phyloP scores from a whole-genome alignment of 2,113 vertebrate genomes.

The Rhabdornis inornatus region DNA sequence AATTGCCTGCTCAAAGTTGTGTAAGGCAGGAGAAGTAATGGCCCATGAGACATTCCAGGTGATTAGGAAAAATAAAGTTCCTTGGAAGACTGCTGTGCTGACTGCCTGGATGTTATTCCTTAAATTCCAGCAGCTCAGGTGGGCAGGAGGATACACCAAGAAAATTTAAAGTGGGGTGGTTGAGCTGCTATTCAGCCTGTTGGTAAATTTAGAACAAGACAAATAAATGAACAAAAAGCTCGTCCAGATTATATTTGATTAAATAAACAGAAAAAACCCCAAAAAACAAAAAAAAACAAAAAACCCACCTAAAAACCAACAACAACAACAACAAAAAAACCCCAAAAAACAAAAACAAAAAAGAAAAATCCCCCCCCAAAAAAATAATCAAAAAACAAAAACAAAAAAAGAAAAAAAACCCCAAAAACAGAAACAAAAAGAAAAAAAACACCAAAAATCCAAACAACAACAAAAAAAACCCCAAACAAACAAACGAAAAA shows the following conservation, averaged over 20 bases:
- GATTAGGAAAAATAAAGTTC: constrained; percentile 8
- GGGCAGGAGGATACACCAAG: neutral
- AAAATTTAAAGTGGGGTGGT: neutral
- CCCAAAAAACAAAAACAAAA: too few relatives aligned
- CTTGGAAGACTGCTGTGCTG: neutral
- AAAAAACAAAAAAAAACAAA: too few relatives aligned
- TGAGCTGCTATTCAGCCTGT: neutral
- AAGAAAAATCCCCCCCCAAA: too few relatives aligned
- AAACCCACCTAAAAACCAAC: too few relatives aligned
- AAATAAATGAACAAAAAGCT: neutral
- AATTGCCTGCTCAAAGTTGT: neutral
- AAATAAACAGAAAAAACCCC: neutral
- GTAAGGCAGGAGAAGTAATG: neutral
- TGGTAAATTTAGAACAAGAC: neutral
- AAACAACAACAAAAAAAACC: too few relatives aligned
- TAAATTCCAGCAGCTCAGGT: neutral
- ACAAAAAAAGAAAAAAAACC: too few relatives aligned
- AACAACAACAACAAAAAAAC: too few relatives aligned
- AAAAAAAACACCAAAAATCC: too few relatives aligned
- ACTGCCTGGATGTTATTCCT: neutral
- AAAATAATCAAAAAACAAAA: too few relatives aligned
- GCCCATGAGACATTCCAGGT: neutral
- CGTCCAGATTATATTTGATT: neutral
- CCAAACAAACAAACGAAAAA: too few relatives aligned
- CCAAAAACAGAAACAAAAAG: too few relatives aligned